phyloP scores from a whole-genome alignment of 2,797 vertebrate genomes.

The Falco cherrug region DNA sequence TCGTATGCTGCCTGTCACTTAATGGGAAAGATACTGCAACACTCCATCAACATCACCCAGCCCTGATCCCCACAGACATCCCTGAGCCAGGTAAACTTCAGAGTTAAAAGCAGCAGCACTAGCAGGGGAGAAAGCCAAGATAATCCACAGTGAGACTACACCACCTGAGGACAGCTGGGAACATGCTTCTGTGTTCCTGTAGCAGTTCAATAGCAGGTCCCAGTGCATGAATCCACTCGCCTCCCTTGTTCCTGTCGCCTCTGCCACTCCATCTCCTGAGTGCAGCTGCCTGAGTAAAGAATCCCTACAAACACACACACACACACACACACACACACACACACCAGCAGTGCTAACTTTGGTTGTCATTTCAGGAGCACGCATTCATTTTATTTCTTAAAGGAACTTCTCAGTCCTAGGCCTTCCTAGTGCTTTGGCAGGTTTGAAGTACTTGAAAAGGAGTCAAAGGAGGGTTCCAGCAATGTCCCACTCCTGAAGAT shows the following conservation, averaged over 20 bases:
- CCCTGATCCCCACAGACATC: slow-evolving; percentile 19
- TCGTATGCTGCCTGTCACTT: slow-evolving; percentile 53
- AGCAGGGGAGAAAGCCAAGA: background rate
- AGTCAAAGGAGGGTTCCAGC: background rate
- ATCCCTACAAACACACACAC: background rate
- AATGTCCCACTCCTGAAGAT: background rate
- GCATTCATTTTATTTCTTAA: background rate
- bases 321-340: too few relatives aligned
- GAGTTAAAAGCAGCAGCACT: background rate
- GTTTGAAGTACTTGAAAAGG: background rate
- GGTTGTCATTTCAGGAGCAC: accelerated
- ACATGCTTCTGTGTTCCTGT: background rate
- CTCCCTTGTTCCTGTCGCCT: background rate
- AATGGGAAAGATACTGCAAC: background rate
- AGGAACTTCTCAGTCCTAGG: background rate
- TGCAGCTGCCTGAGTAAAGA: background rate
- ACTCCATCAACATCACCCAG: slow-evolving; percentile 1
- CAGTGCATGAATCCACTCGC: background rate
- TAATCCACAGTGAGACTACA: background rate
- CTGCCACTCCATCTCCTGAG: background rate
- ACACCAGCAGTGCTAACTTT: background rate
- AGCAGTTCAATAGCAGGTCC: background rate
- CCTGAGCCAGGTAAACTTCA: background rate
- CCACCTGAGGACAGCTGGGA: background rate
- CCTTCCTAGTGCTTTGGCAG: background rate